These are phyloP conservation scores for Peromyscus nudipes DNA, from an alignment of 2,797 vertebrate genomes.

Conservation along the genomic window DNA sequence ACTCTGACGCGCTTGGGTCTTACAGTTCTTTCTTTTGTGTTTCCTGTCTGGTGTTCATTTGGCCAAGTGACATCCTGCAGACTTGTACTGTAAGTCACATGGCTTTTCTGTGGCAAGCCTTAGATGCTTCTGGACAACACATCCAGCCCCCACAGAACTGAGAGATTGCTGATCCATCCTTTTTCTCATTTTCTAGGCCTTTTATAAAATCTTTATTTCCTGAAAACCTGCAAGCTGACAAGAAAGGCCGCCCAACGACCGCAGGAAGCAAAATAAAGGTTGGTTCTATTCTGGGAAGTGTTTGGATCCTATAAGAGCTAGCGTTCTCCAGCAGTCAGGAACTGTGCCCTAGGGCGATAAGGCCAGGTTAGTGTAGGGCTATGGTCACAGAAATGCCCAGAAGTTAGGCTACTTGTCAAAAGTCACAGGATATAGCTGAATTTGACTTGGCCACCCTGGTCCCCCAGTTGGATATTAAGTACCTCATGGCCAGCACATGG, in stretches of 20 bases:
- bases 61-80: background rate
- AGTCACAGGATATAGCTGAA: background rate
- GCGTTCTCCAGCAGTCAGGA: background rate
- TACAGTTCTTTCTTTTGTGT: background rate
- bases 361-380: background rate
- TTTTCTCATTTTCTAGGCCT: slow-evolving; percentile 88
- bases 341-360: background rate
- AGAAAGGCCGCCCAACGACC: slow-evolving; percentile 98
- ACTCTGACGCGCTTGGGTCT: background rate
- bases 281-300: slow-evolving; percentile 67
- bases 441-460: slow-evolving; percentile 24
- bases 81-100: background rate
- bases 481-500: background rate
- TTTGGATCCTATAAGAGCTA: background rate
- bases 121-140: background rate
- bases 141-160: background rate
- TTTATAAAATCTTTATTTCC: slow-evolving; percentile 97
- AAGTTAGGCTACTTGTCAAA: background rate
- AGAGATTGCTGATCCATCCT: slow-evolving; percentile 58
- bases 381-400: background rate
- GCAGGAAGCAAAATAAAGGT: slow-evolving; percentile 99
- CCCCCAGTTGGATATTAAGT: slow-evolving; percentile 26
- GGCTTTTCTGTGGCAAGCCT: background rate
- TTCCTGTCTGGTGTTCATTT: background rate
- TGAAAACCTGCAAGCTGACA: slow-evolving; percentile 97